Conservation (phyloP, 2,888 invertebrate species). For the Sphaerophoria rueppellii region DNA sequence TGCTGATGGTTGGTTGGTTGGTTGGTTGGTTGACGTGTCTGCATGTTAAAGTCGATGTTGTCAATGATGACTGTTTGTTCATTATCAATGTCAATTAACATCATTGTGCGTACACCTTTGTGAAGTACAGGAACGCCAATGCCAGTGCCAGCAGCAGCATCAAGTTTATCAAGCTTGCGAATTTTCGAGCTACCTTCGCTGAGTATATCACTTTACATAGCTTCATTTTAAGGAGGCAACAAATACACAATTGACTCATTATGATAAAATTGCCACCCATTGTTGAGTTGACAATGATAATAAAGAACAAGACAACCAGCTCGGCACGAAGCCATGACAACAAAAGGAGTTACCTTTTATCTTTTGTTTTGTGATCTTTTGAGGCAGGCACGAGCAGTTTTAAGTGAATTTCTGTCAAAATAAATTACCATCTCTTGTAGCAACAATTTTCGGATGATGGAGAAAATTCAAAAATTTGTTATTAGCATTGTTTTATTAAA, state of each 20-base stretch:
- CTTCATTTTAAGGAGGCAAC: conserved; percentile 48
- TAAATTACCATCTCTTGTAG: conserved; percentile 61
- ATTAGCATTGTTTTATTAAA: conserved; percentile 47
- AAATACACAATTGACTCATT: conserved; percentile 56
- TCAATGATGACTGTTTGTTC: conserved; percentile 66
- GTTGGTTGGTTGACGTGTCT: not conserved
- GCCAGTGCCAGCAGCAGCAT: conserved; percentile 24
- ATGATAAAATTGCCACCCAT: conserved; percentile 29
- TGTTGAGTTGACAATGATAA: not conserved
- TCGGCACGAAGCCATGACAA: not conserved
- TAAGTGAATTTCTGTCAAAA: conserved; percentile 67
- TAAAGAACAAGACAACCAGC: too few relatives aligned
- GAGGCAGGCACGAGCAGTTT: conserved; percentile 36
- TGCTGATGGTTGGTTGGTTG: conserved; percentile 5
- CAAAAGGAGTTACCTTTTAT: conserved; percentile 7
- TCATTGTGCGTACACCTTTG: conserved; percentile 46
- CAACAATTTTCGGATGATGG: conserved; percentile 33
- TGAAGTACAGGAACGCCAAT: conserved; percentile 28
- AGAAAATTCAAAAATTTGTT: conserved; percentile 61
- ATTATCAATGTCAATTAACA: conserved; percentile 73
- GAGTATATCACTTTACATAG: conserved; percentile 63
- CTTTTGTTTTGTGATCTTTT: conserved; percentile 32
- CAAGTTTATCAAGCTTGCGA: conserved; percentile 13
- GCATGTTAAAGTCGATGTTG: not conserved
- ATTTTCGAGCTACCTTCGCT: conserved; percentile 32